A percentile compares a stretch with the other conserved stretches of the same genome.
These are phyloP conservation scores for Ptychodera flava DNA, from an alignment of 35 echinoderm and acorn worm genomes.

Conservation along the genomic window DNA sequence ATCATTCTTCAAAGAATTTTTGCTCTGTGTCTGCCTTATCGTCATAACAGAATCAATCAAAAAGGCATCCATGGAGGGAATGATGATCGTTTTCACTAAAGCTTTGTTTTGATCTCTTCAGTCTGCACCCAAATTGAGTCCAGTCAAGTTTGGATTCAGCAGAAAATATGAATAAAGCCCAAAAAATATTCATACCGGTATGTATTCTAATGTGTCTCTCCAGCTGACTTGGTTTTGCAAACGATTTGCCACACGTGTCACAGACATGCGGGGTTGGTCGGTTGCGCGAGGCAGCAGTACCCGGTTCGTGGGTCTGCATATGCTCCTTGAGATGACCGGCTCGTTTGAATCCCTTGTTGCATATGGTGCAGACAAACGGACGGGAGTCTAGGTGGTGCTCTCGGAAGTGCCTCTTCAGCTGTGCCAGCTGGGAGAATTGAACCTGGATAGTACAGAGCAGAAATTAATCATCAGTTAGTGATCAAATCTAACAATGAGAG, in stretches of 20 bases:
- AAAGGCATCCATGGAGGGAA: too few species aligned
- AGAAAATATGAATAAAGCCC: too few species aligned
- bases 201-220: slow-evolving; percentile 79
- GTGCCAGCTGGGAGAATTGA: slow-evolving; percentile 77
- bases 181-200: slow-evolving; percentile 86
- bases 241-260: slow-evolving; percentile 50
- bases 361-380: slow-evolving; percentile 62
- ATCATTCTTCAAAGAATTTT: too few species aligned
- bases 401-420: slow-evolving; percentile 68
- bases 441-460: too few species aligned
- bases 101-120: too few species aligned
- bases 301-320: slow-evolving; percentile 59
- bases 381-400: slow-evolving; percentile 60
- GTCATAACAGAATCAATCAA: too few species aligned
- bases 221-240: slow-evolving; percentile 81
- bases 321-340: slow-evolving; percentile 94
- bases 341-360: slow-evolving; percentile 90
- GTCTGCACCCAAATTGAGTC: too few species aligned
- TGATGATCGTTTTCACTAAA: too few species aligned
- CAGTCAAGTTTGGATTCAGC: too few species aligned
- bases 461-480: too few species aligned
- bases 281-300: slow-evolving; percentile 11
- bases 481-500: too few species aligned
- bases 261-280: slow-evolving; percentile 29
- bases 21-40: too few species aligned